A percentile compares a stretch with the other conserved stretches of the same genome.
Evolutionary conservation across 2,113 vertebrate species (phyloP).

Genomic region (Pao palembangensis): DNA sequence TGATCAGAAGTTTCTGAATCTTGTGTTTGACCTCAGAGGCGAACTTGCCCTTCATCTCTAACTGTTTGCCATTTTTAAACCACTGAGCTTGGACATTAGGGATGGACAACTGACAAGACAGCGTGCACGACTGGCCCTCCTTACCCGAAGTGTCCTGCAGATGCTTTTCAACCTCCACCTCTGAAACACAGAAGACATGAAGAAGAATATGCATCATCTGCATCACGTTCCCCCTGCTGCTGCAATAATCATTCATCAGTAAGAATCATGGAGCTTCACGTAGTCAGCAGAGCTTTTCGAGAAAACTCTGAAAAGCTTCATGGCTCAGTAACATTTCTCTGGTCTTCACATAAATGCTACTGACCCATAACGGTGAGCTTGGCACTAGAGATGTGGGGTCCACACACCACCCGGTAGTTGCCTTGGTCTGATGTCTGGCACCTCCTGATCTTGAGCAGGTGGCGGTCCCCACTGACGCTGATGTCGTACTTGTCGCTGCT

Average conservation of each 20-base stretch:
- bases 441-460: slow-evolving; percentile 83
- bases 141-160: slow-evolving; percentile 90
- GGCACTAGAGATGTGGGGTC: slow-evolving; percentile 94
- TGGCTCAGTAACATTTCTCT: too few relatives aligned
- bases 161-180: slow-evolving; percentile 85
- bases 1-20: slow-evolving; percentile 89
- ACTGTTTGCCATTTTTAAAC: slow-evolving; percentile 87
- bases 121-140: slow-evolving; percentile 85
- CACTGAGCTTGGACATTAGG: slow-evolving; percentile 89
- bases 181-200: slow-evolving; percentile 67
- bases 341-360: slow-evolving; percentile 34
- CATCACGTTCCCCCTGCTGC: too few relatives aligned
- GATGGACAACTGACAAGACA: slow-evolving; percentile 91
- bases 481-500: slow-evolving; percentile 87
- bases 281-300: too few relatives aligned
- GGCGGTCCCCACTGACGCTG: slow-evolving; percentile 82
- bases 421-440: slow-evolving; percentile 88
- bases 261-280: too few relatives aligned
- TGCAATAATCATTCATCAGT: too few relatives aligned
- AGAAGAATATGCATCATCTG: not conserved
- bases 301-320: too few relatives aligned
- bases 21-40: slow-evolving; percentile 87
- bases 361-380: slow-evolving; percentile 90
- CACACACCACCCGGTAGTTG: slow-evolving; percentile 95
- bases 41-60: slow-evolving; percentile 86